Conservation (phyloP, 2,113 vertebrate species). For the cat (Felis catus) region F.catus_Fca126_mat1.0 CM031415.1:138588501-138589000, state of each 20-base stretch:
- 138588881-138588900: neutral
- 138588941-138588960: neutral
- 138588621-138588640: neutral
- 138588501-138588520: neutral
- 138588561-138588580: neutral
- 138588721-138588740: neutral
- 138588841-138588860: neutral
- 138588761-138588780: neutral
- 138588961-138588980: neutral
- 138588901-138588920: neutral
- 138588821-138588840: neutral
- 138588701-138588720: neutral
- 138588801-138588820: neutral
- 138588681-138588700: neutral
- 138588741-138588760: neutral
- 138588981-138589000: neutral
- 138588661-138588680: neutral
- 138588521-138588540: neutral
- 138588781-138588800: neutral
- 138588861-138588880: neutral
- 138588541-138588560: neutral
- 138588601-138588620: neutral
- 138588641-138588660: neutral
- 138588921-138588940: neutral
- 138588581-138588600: neutral